Percentiles rank a stretch among this genome's conserved stretches.
These are phyloP conservation scores for Clarias gariepinus DNA, from an alignment of 2,113 vertebrate species.

Conservation along the genomic window DNA sequence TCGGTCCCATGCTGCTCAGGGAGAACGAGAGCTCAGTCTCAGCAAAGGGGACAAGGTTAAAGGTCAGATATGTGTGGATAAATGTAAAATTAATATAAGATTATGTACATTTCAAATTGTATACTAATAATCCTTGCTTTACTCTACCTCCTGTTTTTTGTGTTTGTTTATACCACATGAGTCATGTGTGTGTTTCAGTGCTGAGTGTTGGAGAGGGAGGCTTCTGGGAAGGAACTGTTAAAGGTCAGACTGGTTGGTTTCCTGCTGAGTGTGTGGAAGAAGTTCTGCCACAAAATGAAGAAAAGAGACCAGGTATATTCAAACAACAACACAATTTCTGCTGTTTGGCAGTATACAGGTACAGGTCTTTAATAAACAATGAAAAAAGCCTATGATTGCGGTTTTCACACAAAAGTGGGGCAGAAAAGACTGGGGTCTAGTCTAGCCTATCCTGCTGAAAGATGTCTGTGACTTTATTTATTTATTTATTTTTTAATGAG, in stretches of 20 bases:
- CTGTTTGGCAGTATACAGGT: not conserved
- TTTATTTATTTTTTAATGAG: not conserved
- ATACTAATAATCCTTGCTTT: not conserved
- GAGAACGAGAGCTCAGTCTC: constrained; percentile 83
- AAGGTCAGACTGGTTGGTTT: constrained; percentile 89
- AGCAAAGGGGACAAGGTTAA: constrained; percentile 92
- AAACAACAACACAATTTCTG: not conserved
- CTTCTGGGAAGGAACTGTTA: constrained; percentile 90
- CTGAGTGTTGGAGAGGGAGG: constrained; percentile 90
- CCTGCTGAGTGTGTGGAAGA: constrained; percentile 90
- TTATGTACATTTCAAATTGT: not conserved
- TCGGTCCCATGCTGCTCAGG: constrained; percentile 81
- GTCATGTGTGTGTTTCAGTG: constrained; percentile 56
- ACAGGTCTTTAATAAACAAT: not conserved
- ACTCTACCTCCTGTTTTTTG: not conserved
- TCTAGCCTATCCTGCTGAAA: not conserved
- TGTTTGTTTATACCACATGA: not conserved
- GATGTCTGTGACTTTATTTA: not conserved
- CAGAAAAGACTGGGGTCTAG: not conserved
- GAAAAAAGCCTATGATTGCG: not conserved
- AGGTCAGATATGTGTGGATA: constrained; percentile 70
- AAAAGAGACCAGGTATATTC: constrained; percentile 78
- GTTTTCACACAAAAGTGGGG: not conserved
- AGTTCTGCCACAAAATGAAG: constrained; percentile 77
- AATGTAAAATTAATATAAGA: not conserved